Conservation (phyloP, 2,113 vertebrate genomes). For the Psophia crepitans region DNA sequence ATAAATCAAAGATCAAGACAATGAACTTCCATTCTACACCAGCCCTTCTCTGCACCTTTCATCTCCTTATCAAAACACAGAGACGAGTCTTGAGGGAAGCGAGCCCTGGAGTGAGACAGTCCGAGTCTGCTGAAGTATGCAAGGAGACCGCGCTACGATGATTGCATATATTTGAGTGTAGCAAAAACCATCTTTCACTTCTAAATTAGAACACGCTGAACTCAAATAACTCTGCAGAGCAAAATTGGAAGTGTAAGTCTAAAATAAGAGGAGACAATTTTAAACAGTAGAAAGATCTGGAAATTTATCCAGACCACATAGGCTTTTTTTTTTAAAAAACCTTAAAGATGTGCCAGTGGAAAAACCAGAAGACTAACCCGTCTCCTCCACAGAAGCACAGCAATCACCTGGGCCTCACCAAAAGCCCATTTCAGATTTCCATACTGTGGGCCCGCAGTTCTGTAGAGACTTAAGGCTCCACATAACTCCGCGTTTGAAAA, state of each 20-base stretch:
- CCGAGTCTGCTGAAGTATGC: background rate
- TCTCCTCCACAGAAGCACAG: background rate
- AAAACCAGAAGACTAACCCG: background rate
- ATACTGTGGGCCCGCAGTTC: background rate
- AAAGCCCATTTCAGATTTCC: background rate
- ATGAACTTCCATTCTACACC: background rate
- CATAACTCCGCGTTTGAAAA: background rate
- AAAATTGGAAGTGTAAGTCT: conserved; percentile 19
- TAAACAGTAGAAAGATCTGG: background rate
- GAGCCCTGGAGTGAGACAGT: background rate
- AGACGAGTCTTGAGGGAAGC: conserved; percentile 5
- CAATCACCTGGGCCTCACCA: background rate
- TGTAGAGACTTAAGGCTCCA: background rate
- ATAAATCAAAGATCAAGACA: conserved; percentile 48
- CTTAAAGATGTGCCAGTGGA: background rate
- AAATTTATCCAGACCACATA: background rate
- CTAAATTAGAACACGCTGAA: conserved; percentile 31
- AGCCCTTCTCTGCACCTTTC: background rate
- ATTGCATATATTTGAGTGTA: background rate
- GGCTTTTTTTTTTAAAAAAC: background rate
- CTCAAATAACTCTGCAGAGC: conserved; percentile 17
- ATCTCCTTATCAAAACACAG: conserved; percentile 12
- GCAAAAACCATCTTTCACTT: background rate
- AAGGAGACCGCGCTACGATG: background rate
- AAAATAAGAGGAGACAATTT: conserved; percentile 37